These are phyloP conservation scores for Callimorpha dominula DNA, from an alignment of 2,888 invertebrate genomes.

Conservation along the genomic window DNA sequence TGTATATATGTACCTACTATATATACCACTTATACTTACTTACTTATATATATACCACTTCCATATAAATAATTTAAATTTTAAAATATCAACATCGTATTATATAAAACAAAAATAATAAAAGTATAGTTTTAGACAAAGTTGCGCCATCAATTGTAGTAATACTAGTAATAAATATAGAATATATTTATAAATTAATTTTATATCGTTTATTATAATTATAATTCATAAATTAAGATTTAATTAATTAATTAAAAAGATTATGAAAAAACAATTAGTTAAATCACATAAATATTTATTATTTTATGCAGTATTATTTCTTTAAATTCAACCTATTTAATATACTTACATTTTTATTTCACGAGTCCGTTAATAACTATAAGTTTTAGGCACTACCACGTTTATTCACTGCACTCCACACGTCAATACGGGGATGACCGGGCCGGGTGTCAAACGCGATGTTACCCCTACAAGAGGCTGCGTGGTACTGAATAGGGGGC, in stretches of 20 bases:
- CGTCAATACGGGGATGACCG: conserved; percentile 48
- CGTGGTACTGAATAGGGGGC: conserved; percentile 76
- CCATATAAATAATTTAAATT: too few relatives aligned
- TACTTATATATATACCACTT: too few relatives aligned
- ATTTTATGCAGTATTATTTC: not conserved
- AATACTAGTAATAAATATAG: too few relatives aligned
- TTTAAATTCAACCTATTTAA: not conserved
- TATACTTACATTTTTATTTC: conserved; percentile 63
- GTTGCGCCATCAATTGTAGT: too few relatives aligned
- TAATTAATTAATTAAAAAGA: not conserved
- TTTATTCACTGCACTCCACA: conserved; percentile 80
- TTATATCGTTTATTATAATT: too few relatives aligned
- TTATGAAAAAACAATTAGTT: not conserved
- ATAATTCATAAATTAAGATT: not conserved
- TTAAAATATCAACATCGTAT: too few relatives aligned
- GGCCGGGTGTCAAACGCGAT: conserved; percentile 49
- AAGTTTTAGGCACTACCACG: conserved; percentile 58
- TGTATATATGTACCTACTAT: too few relatives aligned
- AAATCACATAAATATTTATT: not conserved
- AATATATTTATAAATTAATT: too few relatives aligned
- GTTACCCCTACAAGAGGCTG: conserved; percentile 76
- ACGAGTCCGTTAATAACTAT: conserved; percentile 52
- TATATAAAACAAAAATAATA: too few relatives aligned
- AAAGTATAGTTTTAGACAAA: too few relatives aligned
- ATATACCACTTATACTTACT: too few relatives aligned